Conservation (phyloP, 2,888 invertebrate species). For the Hydroisotoma schaefferi region DNA sequence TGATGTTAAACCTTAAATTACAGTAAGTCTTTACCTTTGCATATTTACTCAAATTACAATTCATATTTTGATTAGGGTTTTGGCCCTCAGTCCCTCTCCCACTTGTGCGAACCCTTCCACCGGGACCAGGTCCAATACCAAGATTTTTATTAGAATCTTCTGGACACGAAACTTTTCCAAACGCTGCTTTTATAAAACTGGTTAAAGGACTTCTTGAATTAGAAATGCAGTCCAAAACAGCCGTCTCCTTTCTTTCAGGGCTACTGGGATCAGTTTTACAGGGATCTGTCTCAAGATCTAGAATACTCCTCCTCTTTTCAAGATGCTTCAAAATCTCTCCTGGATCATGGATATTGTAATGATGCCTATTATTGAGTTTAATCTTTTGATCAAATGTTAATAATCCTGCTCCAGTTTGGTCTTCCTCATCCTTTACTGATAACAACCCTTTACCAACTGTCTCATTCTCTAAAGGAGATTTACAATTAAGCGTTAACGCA, state of each 20-base stretch:
- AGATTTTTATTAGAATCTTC: neutral
- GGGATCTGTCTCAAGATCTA: neutral
- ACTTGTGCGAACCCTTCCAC: neutral
- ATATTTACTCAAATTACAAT: constrained; percentile 35
- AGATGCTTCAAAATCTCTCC: neutral
- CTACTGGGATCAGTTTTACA: neutral
- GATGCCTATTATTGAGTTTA: neutral
- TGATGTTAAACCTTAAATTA: neutral
- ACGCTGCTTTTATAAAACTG: neutral
- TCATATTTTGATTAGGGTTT: constrained; percentile 12
- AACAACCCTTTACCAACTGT: too few relatives aligned
- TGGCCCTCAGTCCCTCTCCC: neutral
- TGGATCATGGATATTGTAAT: constrained; percentile 12
- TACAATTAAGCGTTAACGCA: too few relatives aligned
- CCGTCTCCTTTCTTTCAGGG: neutral
- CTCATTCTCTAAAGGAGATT: too few relatives aligned
- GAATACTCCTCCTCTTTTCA: neutral
- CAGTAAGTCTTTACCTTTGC: constrained; percentile 28
- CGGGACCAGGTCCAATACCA: neutral
- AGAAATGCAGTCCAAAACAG: constrained; percentile 2
- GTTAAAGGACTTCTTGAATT: constrained; percentile 2
- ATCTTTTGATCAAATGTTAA: too few relatives aligned
- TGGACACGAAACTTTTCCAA: neutral
- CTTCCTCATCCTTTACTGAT: too few relatives aligned
- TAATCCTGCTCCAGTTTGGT: too few relatives aligned